Evolutionary conservation across 2,797 vertebrate species (phyloP).

Genomic region (Pseudochirops corinnae): DNA sequence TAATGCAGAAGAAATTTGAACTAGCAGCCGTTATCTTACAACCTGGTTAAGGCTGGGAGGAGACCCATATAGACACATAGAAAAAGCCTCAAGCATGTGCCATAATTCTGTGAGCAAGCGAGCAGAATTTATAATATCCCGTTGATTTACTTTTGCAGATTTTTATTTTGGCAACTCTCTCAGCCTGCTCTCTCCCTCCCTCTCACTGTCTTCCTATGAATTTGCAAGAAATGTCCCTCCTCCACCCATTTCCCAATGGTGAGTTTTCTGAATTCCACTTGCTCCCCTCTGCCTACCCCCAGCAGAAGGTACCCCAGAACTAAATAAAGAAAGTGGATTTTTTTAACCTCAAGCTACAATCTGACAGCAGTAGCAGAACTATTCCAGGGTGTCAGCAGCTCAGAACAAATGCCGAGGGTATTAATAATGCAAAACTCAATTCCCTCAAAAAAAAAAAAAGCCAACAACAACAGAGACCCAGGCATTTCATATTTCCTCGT

Average conservation of each 20-base stretch:
- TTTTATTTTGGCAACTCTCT: background rate
- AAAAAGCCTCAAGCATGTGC: background rate
- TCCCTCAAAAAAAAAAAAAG: slow-evolving; percentile 55
- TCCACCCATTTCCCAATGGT: rapidly evolving
- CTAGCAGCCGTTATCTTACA: background rate
- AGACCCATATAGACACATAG: background rate
- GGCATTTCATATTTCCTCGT: background rate
- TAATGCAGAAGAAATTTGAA: background rate
- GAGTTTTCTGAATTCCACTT: background rate
- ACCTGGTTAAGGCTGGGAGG: background rate
- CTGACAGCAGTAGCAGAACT: slow-evolving; percentile 67
- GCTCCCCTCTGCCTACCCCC: background rate
- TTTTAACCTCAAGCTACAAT: slow-evolving; percentile 73
- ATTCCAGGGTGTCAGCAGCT: slow-evolving; percentile 67
- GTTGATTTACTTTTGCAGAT: background rate
- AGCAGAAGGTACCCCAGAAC: slow-evolving; percentile 38
- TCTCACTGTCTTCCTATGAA: background rate
- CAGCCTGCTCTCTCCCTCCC: background rate
- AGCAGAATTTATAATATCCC: background rate
- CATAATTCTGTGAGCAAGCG: background rate
- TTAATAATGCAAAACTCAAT: slow-evolving; percentile 76
- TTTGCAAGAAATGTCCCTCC: background rate
- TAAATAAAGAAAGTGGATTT: slow-evolving; percentile 74
- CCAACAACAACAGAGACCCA: slow-evolving; percentile 26
- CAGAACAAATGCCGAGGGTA: slow-evolving; percentile 55